Base-by-base conservation (phyloP, 2,797 vertebrate genomes). In the Hypotaenidia philippensis region DNA sequence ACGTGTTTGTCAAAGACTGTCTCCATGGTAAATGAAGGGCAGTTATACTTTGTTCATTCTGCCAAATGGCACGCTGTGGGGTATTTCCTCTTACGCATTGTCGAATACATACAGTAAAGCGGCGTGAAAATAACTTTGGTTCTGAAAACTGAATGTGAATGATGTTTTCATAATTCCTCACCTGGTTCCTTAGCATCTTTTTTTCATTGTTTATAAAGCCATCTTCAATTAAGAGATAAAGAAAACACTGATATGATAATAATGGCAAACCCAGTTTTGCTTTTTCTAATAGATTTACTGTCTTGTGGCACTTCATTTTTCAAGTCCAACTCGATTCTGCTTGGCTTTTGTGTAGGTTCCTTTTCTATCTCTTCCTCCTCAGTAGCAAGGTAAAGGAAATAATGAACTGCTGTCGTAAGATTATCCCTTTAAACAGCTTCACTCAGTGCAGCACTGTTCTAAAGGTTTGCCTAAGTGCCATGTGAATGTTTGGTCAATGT, bases 21-120 rank as follows among this genome's bases (percentile, higher is more conserved):
- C 50, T 80, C 12, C 5, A 1, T 80, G 40, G 53, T 63, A 32
- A 52, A 34, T 36, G 53, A 52, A 60, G 32, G 57, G 9, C 36
- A 70, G 10, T 83, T 70, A 26, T 0, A 5, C 5, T 16, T 32
- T 25, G 26, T 49, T 74, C 8, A 10, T 32, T 86, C 36, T 79
- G 38, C 32, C 1, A 10, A 23, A 34, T 3, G 83, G 22, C n/a
- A 5, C 4, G 0, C 26, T 13, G 14, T 34, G 8, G 26, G 13
- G 3, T 55, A 13, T 63, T 89, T 70, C 13, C 11, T 57, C 16
- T 25, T 27, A 10, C 14, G 5, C 52, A 7, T 40, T 60, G 49
- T 36, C 19, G 27, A 56, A 56, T 23, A 36, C 41, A 44, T 26
- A 13, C 0, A 0, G 38, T 69, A 32, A 85, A 85, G 19, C 10